phyloP scores from a whole-genome alignment of 2,797 vertebrate genomes.

The Periparus ater region DNA sequence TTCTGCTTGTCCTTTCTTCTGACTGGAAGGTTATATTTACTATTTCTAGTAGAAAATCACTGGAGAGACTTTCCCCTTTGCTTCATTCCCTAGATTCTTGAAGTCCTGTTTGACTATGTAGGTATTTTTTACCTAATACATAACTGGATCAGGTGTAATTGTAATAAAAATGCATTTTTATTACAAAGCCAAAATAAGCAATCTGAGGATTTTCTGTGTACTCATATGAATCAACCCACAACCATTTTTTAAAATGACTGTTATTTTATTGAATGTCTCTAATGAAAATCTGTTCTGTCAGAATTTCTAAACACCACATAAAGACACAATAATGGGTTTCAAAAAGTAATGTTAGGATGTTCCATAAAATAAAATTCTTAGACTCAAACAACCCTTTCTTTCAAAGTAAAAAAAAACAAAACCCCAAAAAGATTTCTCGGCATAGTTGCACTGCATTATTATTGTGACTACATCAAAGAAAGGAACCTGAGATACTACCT shows the following conservation, averaged over 20 bases:
- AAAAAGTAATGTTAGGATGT: background rate
- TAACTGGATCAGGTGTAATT: background rate
- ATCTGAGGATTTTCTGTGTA: background rate
- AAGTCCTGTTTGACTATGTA: background rate
- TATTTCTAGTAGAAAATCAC: background rate
- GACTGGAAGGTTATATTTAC: background rate
- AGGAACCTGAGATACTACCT: background rate
- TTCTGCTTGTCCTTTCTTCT: background rate
- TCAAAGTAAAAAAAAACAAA: background rate
- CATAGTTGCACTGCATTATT: background rate
- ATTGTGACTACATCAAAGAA: background rate
- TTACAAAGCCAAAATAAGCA: background rate
- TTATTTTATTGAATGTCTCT: background rate
- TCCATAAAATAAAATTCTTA: background rate
- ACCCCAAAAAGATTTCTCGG: fast-evolving
- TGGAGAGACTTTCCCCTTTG: fast-evolving
- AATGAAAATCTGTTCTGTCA: background rate
- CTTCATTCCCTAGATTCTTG: background rate
- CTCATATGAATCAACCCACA: background rate
- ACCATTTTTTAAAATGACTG: fast-evolving
- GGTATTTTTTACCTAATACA: background rate
- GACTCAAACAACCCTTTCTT: background rate
- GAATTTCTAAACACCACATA: background rate
- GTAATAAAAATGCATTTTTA: background rate
- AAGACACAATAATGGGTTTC: background rate